A percentile compares a stretch with the other conserved stretches of the same genome.
These are phyloP conservation scores for Omphaloscelis lunosa DNA, from an alignment of 2,888 invertebrate species.

Conservation along the genomic window DNA sequence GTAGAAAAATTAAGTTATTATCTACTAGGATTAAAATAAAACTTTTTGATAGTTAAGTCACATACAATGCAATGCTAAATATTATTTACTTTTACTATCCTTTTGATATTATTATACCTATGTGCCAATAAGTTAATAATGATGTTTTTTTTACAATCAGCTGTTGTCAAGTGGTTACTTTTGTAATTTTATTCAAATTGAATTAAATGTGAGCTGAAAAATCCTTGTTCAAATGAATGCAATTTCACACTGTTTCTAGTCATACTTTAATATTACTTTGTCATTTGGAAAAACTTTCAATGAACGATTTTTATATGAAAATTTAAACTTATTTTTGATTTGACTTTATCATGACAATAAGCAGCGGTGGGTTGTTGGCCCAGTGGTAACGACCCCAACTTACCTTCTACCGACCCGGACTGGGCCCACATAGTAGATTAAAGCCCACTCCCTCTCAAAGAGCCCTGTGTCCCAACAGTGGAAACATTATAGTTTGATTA, in stretches of 20 bases:
- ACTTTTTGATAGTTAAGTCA: background rate
- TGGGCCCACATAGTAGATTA: too few relatives aligned
- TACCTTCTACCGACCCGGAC: too few relatives aligned
- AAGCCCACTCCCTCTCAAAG: too few relatives aligned
- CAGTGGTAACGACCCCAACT: too few relatives aligned
- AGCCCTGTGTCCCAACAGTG: too few relatives aligned
- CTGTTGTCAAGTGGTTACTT: background rate
- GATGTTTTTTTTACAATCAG: too few relatives aligned
- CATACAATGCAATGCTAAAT: background rate
- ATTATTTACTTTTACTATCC: background rate
- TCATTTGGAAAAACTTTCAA: background rate
- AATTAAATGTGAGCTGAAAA: conserved; percentile 1
- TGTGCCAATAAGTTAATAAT: background rate
- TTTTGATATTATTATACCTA: background rate
- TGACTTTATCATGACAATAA: background rate
- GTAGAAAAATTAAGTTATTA: background rate
- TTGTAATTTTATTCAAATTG: background rate
- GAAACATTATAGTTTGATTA: too few relatives aligned
- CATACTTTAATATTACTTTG: background rate
- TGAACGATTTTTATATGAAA: background rate
- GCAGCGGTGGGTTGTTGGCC: too few relatives aligned
- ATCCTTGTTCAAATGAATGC: background rate
- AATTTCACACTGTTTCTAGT: conserved; percentile 17
- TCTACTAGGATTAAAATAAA: background rate
- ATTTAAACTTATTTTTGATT: background rate